Conservation (phyloP, 2,888 invertebrate genomes). For the Melanchra persicariae region DNA sequence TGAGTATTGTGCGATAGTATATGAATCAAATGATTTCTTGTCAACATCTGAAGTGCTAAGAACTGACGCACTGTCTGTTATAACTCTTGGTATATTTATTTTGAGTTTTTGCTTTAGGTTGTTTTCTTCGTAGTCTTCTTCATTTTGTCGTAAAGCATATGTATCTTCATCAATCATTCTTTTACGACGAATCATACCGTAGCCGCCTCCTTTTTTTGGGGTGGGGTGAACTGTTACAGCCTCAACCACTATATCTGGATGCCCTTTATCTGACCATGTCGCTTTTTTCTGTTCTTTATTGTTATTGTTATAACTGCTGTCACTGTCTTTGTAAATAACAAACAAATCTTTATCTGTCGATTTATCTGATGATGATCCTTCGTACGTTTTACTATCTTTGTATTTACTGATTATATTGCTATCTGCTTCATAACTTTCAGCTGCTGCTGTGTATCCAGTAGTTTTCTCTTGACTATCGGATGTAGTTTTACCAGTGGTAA, state of each 20-base stretch:
- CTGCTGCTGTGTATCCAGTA: slow-evolving; percentile 48
- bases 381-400: slow-evolving; percentile 53
- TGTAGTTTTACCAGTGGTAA: slow-evolving; percentile 18
- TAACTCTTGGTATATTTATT: slow-evolving; percentile 76
- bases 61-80: slow-evolving; percentile 69
- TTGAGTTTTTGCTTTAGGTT: slow-evolving; percentile 74
- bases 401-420: slow-evolving; percentile 52
- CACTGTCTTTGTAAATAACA: slow-evolving; percentile 80
- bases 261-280: slow-evolving; percentile 57
- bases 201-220: slow-evolving; percentile 34
- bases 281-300: slow-evolving; percentile 56
- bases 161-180: slow-evolving; percentile 46
- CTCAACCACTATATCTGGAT: slow-evolving; percentile 65
- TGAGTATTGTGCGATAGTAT: slow-evolving; percentile 67
- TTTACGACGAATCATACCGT: slow-evolving; percentile 14
- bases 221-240: slow-evolving; percentile 54
- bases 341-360: slow-evolving; percentile 79
- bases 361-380: slow-evolving; percentile 63
- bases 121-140: slow-evolving; percentile 66
- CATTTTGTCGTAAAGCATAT: slow-evolving; percentile 57
- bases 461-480: slow-evolving; percentile 54
- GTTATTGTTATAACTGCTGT: slow-evolving; percentile 63
- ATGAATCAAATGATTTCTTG: slow-evolving; percentile 76
- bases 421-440: slow-evolving; percentile 57
- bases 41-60: slow-evolving; percentile 71